Base-by-base conservation (phyloP, 2,888 invertebrate species). In the Seira sanloemensis region DNA sequence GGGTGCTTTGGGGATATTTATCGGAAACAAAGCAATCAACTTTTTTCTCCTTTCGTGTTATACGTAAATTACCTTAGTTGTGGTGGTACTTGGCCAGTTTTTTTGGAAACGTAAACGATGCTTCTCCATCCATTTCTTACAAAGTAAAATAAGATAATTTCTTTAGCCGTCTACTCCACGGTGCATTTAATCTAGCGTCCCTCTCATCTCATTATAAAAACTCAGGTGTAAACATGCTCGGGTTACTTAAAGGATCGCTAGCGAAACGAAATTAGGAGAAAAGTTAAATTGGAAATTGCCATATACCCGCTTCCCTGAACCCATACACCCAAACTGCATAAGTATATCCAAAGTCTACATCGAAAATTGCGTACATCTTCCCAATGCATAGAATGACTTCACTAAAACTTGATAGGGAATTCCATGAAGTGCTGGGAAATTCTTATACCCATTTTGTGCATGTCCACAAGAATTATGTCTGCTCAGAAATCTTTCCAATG, bases 21-120 rank as follows among this genome's bases (percentile, higher is more conserved):
- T 72, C 65, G 72, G 72, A 23, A 67, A 72, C 54, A 81, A 82
- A 77, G 77, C 73, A 82, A 82, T 82, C 81, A 82, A 66, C 81
- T 37, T 69, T 80, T 24, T 76, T 62, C 66, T 19, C 24, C 58
- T 65, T 18, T 76, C 21, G 19, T 62, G 62, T 69, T 71, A 2
- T 50, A 37, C 18, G 18, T 24, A 73, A 79, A 66, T 58, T 71
- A 62, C 46, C 23, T 23, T 46, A 27, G 58, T 67, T 67, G 66
- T 76, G 46, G 75, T 68, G 16, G 25, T 37, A 24, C 37, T 25
- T n/a, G 50, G 50, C 50, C 50, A 50, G n/a, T 50, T 50, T 50
- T 50, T 50, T 50, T 1, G n/a, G 16, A 16, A 50, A 50, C 1
- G n/a, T n/a, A 50, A 16, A 16, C 16, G n/a, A 50, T 12, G 16